Evolutionary conservation across 2,113 vertebrate genomes (phyloP).

Genomic region (Crotalus tigris): DNA sequence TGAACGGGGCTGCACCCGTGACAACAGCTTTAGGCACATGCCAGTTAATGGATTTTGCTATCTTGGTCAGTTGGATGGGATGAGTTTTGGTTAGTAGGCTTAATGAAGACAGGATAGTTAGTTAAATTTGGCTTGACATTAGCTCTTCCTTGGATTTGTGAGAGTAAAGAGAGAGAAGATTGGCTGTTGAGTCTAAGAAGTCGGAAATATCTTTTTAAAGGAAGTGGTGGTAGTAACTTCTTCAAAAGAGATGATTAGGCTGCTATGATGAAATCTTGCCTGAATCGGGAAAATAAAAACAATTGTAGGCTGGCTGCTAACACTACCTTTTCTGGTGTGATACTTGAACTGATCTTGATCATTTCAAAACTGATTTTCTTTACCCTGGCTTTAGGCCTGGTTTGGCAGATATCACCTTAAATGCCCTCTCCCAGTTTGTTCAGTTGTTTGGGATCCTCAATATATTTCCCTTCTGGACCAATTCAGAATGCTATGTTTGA

Average conservation of each 20-base stretch:
- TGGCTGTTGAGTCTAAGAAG: background rate
- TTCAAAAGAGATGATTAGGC: background rate
- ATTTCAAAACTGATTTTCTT: background rate
- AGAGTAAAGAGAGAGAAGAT: background rate
- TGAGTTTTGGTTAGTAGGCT: background rate
- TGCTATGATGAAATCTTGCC: background rate
- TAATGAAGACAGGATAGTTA: background rate
- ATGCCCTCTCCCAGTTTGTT: background rate
- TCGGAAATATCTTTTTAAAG: background rate
- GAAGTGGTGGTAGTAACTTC: background rate
- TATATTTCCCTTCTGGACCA: background rate
- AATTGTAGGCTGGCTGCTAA: background rate
- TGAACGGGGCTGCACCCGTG: background rate
- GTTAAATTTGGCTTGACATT: background rate
- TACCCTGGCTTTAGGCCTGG: background rate
- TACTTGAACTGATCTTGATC: background rate
- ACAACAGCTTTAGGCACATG: background rate
- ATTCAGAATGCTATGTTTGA: background rate
- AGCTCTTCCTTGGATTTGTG: background rate
- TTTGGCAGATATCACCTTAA: background rate
- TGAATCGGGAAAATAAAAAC: background rate
- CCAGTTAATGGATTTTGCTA: background rate
- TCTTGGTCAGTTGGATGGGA: background rate
- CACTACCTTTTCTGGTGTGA: background rate
- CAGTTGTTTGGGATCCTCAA: background rate